Base-by-base conservation (phyloP, 2,888 invertebrate genomes). In the Melanchra persicariae region DNA sequence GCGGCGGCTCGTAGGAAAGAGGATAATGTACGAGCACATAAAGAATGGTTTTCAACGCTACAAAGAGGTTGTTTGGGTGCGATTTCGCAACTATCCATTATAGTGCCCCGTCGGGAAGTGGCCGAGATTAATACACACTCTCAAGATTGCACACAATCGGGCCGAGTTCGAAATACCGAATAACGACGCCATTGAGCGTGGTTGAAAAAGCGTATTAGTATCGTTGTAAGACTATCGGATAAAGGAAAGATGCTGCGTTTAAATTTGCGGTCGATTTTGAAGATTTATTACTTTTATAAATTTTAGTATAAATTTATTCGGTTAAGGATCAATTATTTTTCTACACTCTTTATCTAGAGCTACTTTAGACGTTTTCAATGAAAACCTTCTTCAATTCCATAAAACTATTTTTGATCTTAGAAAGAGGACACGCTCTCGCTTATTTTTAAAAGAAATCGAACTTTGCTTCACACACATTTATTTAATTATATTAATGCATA, bases 61-160 rank as follows among this genome's bases (percentile, higher is more conserved):
- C 85, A 85, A 82, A 83, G 79, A 85, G 84, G 85, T 79, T 78
- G 87, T 88, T 89, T 85, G 78, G 82, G 82, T 79, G 79, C 85
- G 76, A 88, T 88, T 85, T 87, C 81, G 69, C 57, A 65, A 77
- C 88, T 82, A 91, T 90, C 89, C 87, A 88, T 91, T 92, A 89
- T 75, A 88, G 83, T 78, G 67, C 82, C 82, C 88, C 87, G 84
- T 73, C 73, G 89, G 88, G 88, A 85, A 85, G 81, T 77, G 74
- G 75, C 80, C 82, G 75, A 84, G 87, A 89, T 90, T 90, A 90
- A 89, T 90, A 84, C 87, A 77, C 79, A 70, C 77, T 81, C 55
- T 60, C 66, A 75, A 75, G 76, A 77, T 85, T 80, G 80, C 68
- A 54, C 70, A 82, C 79, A 70, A 62, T 61, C 55, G 62, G 58